Conservation (phyloP, 2,797 vertebrate species). For the Xiphorhynchus erythropygius region DNA sequence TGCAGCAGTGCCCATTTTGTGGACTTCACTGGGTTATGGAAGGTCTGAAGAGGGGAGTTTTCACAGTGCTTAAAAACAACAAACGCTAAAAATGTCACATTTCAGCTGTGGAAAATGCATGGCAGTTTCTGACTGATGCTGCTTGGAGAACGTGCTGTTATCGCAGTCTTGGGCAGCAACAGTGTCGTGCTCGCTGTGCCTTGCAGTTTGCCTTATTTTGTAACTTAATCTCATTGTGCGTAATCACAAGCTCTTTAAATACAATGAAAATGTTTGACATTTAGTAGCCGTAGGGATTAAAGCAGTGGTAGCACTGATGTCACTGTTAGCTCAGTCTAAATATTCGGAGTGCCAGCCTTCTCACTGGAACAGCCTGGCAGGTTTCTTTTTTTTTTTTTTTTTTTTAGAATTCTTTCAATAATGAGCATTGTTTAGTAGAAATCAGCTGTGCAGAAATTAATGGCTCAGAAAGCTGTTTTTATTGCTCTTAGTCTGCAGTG, state of each 20-base stretch:
- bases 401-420: slow-evolving; percentile 67
- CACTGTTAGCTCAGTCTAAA: slow-evolving; percentile 1
- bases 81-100: not conserved
- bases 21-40: not conserved
- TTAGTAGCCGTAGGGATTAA: slow-evolving; percentile 42
- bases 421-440: slow-evolving; percentile 70
- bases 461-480: slow-evolving; percentile 71
- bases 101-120: not conserved
- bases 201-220: not conserved
- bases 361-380: not conserved
- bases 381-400: slow-evolving; percentile 33
- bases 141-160: not conserved
- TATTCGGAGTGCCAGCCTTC: slow-evolving; percentile 42
- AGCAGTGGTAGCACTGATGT: slow-evolving; percentile 38
- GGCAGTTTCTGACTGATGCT: not conserved
- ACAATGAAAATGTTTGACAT: slow-evolving; percentile 42
- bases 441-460: slow-evolving; percentile 75
- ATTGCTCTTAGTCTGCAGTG: slow-evolving; percentile 55
- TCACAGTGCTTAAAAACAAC: not conserved
- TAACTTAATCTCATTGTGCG: not conserved
- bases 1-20: fast-evolving
- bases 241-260: not conserved
- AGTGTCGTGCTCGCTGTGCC: fast-evolving
- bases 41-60: not conserved
- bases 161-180: fast-evolving